Evolutionary conservation across 2,888 invertebrate genomes (phyloP).

Genomic region (Cerastis leucographa): DNA sequence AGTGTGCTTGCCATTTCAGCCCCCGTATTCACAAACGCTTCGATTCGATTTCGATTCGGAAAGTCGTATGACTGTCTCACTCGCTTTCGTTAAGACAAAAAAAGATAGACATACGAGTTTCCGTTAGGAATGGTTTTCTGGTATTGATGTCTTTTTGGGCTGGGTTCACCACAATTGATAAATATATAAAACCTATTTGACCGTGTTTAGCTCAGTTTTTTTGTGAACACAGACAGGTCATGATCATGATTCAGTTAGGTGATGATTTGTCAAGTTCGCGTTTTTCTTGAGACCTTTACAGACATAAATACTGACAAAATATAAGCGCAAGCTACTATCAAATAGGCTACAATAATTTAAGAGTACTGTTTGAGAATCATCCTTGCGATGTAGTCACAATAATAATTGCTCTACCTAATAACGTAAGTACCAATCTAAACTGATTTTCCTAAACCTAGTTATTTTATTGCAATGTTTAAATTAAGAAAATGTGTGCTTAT

Average conservation of each 20-base stretch:
- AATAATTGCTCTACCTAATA: background rate
- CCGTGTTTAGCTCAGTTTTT: background rate
- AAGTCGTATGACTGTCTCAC: too few species aligned
- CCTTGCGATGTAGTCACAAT: background rate
- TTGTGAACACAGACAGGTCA: background rate
- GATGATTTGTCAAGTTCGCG: background rate
- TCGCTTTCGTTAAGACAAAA: too few species aligned
- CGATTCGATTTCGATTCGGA: too few species aligned
- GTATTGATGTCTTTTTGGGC: background rate
- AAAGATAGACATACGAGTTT: too few species aligned
- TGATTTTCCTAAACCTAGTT: background rate
- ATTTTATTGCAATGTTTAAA: background rate
- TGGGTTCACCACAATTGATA: background rate
- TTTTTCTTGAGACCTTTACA: background rate
- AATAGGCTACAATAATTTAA: background rate
- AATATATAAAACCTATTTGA: background rate
- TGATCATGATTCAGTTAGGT: too few species aligned
- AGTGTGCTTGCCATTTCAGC: constrained; percentile 28
- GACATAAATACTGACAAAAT: background rate
- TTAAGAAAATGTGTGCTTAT: background rate
- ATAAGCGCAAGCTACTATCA: background rate
- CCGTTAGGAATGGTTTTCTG: too few species aligned
- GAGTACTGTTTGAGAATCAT: background rate
- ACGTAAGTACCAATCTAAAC: background rate
- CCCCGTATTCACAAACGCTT: too few species aligned